phyloP scores from a whole-genome alignment of 2,797 vertebrate species.

The Liparis tanakae region DNA sequence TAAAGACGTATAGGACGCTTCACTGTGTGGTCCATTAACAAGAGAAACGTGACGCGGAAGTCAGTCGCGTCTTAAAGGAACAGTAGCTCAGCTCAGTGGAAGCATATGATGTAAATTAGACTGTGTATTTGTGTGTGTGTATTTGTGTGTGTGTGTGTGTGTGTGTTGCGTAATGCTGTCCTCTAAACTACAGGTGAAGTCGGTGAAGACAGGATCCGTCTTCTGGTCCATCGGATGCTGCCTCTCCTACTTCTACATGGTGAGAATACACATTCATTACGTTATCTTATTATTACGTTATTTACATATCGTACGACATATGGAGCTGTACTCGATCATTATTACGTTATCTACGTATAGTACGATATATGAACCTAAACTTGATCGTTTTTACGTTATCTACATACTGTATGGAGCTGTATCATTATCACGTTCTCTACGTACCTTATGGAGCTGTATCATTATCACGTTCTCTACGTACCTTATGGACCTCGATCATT shows the following conservation, averaged over 20 bases:
- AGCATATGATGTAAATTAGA: slow-evolving; percentile 1
- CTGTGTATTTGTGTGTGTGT: background rate
- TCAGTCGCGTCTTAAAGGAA: slow-evolving; percentile 45
- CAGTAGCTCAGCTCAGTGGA: slow-evolving; percentile 15
- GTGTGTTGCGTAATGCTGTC: slow-evolving; percentile 19
- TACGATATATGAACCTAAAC: no score
- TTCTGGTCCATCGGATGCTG: slow-evolving; percentile 99
- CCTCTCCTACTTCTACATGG: slow-evolving; percentile 98
- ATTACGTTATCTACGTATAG: no score
- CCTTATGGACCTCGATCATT: no score
- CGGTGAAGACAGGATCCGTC: slow-evolving; percentile 97
- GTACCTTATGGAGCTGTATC: no score
- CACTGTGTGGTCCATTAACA: slow-evolving; percentile 50
- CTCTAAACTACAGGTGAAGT: slow-evolving; percentile 88
- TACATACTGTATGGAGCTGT: no score
- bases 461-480: no score
- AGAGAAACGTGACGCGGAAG: slow-evolving; percentile 51
- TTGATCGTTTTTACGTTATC: no score
- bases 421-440: no score
- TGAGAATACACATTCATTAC: slow-evolving; percentile 74
- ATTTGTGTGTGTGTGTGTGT: background rate
- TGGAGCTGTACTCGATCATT: no score
- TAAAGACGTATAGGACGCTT: slow-evolving; percentile 37
- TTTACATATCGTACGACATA: background rate
- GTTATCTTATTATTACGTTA: background rate